phyloP scores from a whole-genome alignment of 2,797 vertebrate species.

The Aeoliscus strigatus region DNA sequence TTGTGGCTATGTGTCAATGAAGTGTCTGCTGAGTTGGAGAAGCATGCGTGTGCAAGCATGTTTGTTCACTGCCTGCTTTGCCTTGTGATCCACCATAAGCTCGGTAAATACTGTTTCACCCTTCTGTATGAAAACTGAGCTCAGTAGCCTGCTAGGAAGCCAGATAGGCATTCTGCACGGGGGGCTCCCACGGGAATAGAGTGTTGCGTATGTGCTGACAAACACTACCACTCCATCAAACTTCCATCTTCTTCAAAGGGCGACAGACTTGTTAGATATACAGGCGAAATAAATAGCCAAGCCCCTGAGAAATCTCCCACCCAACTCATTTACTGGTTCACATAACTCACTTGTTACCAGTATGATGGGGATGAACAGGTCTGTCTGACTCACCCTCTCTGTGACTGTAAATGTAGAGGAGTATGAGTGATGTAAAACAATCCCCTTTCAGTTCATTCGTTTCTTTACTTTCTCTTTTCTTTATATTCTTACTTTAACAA shows the following conservation, averaged over 20 bases:
- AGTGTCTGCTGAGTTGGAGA: conserved; percentile 14
- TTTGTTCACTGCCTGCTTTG: conserved; percentile 40
- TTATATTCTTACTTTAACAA: too few relatives aligned
- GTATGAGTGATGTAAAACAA: too few relatives aligned
- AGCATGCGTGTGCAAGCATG: conserved; percentile 7
- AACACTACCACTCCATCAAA: conserved; percentile 61
- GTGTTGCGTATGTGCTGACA: conserved; percentile 40
- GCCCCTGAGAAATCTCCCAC: conserved; percentile 56
- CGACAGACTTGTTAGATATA: conserved; percentile 66
- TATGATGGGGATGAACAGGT: conserved; percentile 22
- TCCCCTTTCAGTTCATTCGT: too few relatives aligned
- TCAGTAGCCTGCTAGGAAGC: conserved; percentile 31
- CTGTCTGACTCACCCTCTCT: conserved; percentile 7
- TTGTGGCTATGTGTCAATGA: conserved; percentile 17
- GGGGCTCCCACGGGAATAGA: conserved; percentile 47
- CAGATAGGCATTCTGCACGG: conserved; percentile 34
- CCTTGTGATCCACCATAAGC: conserved; percentile 25
- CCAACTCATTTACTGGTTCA: conserved; percentile 59
- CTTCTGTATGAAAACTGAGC: conserved; percentile 31
- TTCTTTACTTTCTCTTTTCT: too few relatives aligned
- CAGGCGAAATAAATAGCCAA: conserved; percentile 65
- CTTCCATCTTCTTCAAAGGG: conserved; percentile 72
- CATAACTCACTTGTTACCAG: conserved; percentile 38
- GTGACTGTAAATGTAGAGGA: not conserved
- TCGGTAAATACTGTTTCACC: conserved; percentile 33